phyloP scores from a whole-genome alignment of 1,140 invertebrate species.

The Probaryconus sp. region DNA sequence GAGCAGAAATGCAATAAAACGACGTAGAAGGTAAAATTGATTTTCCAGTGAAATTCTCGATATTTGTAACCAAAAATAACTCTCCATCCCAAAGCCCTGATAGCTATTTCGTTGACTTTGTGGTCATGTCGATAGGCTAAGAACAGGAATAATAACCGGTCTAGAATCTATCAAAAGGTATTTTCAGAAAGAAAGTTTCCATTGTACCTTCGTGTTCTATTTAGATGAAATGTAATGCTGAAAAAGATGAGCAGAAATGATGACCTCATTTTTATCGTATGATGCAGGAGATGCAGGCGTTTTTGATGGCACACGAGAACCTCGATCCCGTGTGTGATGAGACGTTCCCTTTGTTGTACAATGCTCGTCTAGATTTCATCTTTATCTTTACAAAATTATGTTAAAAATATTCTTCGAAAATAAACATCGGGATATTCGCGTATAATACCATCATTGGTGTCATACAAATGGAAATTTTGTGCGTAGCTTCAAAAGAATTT shows the following conservation, averaged over 20 bases:
- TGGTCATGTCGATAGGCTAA: not conserved
- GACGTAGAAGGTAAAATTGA: too few relatives aligned
- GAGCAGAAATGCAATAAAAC: too few relatives aligned
- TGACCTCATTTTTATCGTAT: slow-evolving; percentile 25
- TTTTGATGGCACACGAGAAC: slow-evolving; percentile 26
- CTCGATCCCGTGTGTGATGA: slow-evolving; percentile 19
- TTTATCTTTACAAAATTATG: slow-evolving; percentile 31
- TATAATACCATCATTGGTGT: not conserved
- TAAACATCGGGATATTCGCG: slow-evolving; percentile 1
- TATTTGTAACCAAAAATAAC: not conserved
- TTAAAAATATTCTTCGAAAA: slow-evolving; percentile 18
- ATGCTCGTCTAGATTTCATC: slow-evolving; percentile 35
- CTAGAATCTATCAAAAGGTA: slow-evolving; percentile 37
- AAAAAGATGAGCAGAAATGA: slow-evolving; percentile 14
- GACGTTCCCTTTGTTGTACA: slow-evolving; percentile 34
- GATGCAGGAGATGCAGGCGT: slow-evolving; percentile 4
- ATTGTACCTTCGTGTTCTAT: slow-evolving; percentile 25
- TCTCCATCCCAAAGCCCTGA: not conserved
- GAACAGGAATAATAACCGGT: slow-evolving; percentile 21
- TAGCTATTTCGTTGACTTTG: slow-evolving; percentile 19
- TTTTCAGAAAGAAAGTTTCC: slow-evolving; percentile 32
- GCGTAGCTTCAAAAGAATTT: not conserved
- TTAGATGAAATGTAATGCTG: slow-evolving; percentile 6
- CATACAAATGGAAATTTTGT: slow-evolving; percentile 21
- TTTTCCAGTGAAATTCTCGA: slow-evolving; percentile 3